Evolutionary conservation across 1,140 invertebrate genomes (phyloP).

Genomic region (Scaptomyza graminum): DNA sequence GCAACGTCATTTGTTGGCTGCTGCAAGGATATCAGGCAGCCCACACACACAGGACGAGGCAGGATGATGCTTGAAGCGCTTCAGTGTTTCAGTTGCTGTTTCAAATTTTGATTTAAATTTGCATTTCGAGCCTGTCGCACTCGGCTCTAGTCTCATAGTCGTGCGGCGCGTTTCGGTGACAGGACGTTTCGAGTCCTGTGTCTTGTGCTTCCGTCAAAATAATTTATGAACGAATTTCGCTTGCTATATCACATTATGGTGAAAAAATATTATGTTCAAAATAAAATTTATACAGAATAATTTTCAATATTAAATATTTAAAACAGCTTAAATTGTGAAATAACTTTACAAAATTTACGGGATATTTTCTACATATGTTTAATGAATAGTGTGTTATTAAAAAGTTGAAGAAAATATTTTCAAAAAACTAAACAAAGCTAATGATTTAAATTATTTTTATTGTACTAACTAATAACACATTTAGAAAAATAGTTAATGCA

Average conservation of each 20-base stretch:
- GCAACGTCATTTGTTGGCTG: slow-evolving; percentile 8
- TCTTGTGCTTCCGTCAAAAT: slow-evolving; percentile 39
- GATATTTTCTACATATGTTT: too few species aligned
- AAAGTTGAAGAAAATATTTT: too few species aligned
- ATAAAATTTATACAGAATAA: slow-evolving; percentile 3
- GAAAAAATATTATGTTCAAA: slow-evolving; percentile 1
- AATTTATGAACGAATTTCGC: background rate
- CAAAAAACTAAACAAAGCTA: too few species aligned
- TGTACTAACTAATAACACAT: too few species aligned
- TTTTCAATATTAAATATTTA: background rate
- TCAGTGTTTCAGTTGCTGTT: slow-evolving; percentile 32
- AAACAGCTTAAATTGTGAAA: background rate
- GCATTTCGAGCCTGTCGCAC: slow-evolving; percentile 70
- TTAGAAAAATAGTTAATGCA: too few species aligned
- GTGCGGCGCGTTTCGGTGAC: slow-evolving; percentile 56
- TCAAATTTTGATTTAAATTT: slow-evolving; percentile 79
- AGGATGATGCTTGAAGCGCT: slow-evolving; percentile 38
- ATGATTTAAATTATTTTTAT: too few species aligned
- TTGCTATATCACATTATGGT: background rate
- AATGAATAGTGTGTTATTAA: too few species aligned
- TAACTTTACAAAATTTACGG: too few species aligned
- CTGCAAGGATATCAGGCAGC: slow-evolving; percentile 39
- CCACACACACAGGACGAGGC: slow-evolving; percentile 41
- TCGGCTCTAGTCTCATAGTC: slow-evolving; percentile 68
- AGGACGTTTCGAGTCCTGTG: slow-evolving; percentile 70